Evolutionary conservation across 92 coral and sea anemone genomes (phyloP).

Genomic region (Porites rus): DNA sequence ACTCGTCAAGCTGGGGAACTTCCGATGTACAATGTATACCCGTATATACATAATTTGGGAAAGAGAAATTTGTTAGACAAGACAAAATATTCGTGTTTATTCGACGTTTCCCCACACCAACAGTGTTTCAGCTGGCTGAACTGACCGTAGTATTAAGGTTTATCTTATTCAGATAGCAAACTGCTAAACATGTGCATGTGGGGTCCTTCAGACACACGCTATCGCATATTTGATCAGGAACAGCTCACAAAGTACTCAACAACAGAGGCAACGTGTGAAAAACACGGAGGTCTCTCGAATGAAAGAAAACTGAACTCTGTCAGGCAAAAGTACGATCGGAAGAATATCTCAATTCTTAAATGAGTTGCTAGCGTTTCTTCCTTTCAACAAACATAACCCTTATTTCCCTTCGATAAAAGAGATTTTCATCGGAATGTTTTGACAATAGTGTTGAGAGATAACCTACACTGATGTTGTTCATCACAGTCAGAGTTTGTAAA

Average conservation of each 20-base stretch:
- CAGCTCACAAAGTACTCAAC: neutral
- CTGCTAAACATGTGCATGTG: conserved; percentile 31
- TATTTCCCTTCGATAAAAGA: neutral
- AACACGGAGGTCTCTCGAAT: no score
- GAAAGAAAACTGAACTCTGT: no score
- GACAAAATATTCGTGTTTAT: neutral
- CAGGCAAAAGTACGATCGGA: no score
- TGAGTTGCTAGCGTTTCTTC: neutral
- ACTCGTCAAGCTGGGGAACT: neutral
- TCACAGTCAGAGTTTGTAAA: neutral
- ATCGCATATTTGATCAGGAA: conserved; percentile 10
- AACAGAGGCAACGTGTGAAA: no score
- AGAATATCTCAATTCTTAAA: neutral
- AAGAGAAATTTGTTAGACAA: neutral
- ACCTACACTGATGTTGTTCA: neutral
- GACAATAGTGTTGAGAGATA: conserved; percentile 26
- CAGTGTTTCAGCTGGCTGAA: neutral
- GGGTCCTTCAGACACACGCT: neutral
- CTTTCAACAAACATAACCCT: neutral
- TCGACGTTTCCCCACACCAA: neutral
- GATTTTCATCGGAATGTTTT: neutral
- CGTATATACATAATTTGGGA: conserved; percentile 2
- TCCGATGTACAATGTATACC: neutral
- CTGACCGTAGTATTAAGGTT: neutral
- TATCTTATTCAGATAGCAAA: conserved; percentile 16